Conservation (phyloP, 1,140 invertebrate species). For the Caenorhabditis tropicalis region DNA sequence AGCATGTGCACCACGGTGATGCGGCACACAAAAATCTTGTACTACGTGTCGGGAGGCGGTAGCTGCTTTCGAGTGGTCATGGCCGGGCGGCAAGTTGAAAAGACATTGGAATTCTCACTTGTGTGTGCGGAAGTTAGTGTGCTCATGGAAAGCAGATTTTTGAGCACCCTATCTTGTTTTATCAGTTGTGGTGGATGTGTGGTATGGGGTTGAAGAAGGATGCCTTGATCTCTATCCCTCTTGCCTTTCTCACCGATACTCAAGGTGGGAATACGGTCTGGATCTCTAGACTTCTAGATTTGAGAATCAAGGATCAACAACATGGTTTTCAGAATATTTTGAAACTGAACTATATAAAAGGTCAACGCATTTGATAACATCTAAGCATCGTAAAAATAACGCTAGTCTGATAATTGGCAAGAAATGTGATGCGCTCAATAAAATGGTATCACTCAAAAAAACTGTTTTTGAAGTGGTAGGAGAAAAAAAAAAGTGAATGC, state of each 20-base stretch:
- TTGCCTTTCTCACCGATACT: background rate
- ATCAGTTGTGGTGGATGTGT: background rate
- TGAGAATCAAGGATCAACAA: too few species aligned
- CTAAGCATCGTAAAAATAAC: background rate
- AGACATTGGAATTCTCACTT: slow-evolving; percentile 43
- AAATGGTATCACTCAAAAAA: background rate
- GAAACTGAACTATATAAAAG: background rate
- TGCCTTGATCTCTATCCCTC: background rate
- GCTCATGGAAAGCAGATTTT: slow-evolving; percentile 33
- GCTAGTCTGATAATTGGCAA: background rate
- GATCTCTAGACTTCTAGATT: background rate
- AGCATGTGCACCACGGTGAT: slow-evolving; percentile 7
- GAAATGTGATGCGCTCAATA: background rate
- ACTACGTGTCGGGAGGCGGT: slow-evolving; percentile 11
- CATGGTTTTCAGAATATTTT: too few species aligned
- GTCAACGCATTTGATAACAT: background rate
- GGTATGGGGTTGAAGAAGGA: background rate
- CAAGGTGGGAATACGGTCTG: background rate
- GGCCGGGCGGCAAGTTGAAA: slow-evolving; percentile 40
- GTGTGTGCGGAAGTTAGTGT: slow-evolving; percentile 37
- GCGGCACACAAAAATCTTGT: background rate
- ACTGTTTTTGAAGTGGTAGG: background rate
- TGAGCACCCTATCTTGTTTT: slow-evolving; percentile 39
- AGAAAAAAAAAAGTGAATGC: background rate
- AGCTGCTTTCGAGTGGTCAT: slow-evolving; percentile 39